A percentile compares a stretch with the other conserved stretches of the same genome.
Conservation (phyloP, 2,113 vertebrate genomes). For the Perca fluviatilis region DNA sequence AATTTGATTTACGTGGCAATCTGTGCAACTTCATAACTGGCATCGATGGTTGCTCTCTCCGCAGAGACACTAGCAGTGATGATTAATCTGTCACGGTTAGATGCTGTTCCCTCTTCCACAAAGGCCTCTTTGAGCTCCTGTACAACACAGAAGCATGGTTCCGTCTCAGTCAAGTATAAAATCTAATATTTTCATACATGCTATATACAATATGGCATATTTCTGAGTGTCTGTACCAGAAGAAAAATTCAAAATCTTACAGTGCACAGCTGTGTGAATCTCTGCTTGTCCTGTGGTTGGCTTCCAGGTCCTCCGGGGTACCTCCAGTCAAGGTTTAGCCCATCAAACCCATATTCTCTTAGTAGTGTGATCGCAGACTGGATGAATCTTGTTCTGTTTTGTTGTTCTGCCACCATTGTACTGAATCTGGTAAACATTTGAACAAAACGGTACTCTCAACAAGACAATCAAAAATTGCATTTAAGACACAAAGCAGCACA, state of each 20-base stretch:
- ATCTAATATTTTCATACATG: neutral
- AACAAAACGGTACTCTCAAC: neutral
- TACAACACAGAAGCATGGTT: neutral
- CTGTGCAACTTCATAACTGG: slow-evolving; percentile 80
- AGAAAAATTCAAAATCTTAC: slow-evolving; percentile 53
- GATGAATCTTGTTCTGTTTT: slow-evolving; percentile 75
- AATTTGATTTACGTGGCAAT: slow-evolving; percentile 68
- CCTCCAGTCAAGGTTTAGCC: slow-evolving; percentile 84
- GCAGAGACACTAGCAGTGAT: slow-evolving; percentile 79
- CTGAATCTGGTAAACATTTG: slow-evolving; percentile 43
- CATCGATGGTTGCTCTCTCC: slow-evolving; percentile 65
- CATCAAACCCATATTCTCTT: slow-evolving; percentile 80
- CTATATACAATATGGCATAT: neutral
- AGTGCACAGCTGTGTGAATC: slow-evolving; percentile 81
- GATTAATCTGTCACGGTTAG: slow-evolving; percentile 66
- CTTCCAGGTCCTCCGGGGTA: slow-evolving; percentile 79
- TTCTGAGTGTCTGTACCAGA: neutral
- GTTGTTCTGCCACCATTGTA: slow-evolving; percentile 63
- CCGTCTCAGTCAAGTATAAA: neutral
- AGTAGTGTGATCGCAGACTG: slow-evolving; percentile 79
- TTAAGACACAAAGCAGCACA: neutral
- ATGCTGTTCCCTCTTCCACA: slow-evolving; percentile 56
- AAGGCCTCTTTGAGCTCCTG: slow-evolving; percentile 82
- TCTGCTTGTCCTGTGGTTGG: slow-evolving; percentile 78
- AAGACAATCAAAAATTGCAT: neutral